These are phyloP conservation scores for Sinopyrophorus schimmeli DNA, from an alignment of 2,888 invertebrate genomes.

Conservation along the genomic window DNA sequence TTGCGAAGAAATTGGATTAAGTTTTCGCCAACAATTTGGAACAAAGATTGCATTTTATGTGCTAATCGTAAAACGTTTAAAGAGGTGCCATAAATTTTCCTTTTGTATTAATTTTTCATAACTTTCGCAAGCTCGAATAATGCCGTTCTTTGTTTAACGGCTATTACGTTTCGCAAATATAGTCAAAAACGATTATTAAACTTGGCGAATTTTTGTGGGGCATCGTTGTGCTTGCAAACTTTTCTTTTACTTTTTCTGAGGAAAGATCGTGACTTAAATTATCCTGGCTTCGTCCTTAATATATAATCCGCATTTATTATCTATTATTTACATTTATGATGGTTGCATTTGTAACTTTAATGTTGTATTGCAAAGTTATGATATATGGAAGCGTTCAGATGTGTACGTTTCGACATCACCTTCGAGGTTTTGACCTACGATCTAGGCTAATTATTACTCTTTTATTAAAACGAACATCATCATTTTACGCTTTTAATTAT, in stretches of 20 bases:
- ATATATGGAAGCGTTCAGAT: constrained; percentile 16
- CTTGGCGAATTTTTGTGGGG: background rate
- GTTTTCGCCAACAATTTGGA: no score
- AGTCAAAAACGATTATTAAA: background rate
- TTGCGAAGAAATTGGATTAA: no score
- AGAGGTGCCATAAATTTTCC: no score
- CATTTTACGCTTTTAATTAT: no score
- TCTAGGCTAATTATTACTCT: constrained; percentile 17
- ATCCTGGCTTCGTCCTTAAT: constrained; percentile 17
- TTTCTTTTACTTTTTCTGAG: background rate
- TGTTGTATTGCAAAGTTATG: constrained; percentile 13
- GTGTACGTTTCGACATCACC: constrained; percentile 12
- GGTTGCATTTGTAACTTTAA: constrained; percentile 9
- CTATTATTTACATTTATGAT: constrained; percentile 17
- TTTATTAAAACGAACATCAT: background rate
- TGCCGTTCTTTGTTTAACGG: no score
- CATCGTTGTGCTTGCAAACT: background rate
- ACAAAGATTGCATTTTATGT: no score
- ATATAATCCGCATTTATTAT: constrained; percentile 13
- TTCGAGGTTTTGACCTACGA: constrained; percentile 15
- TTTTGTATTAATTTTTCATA: no score
- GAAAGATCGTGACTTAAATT: constrained; percentile 11
- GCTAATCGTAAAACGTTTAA: no score
- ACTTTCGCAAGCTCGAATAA: no score
- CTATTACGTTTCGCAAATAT: background rate